A percentile compares a stretch with the other conserved stretches of the same genome.
Conservation (phyloP, 2,113 vertebrate species). For the Spheniscus mendiculus region DNA sequence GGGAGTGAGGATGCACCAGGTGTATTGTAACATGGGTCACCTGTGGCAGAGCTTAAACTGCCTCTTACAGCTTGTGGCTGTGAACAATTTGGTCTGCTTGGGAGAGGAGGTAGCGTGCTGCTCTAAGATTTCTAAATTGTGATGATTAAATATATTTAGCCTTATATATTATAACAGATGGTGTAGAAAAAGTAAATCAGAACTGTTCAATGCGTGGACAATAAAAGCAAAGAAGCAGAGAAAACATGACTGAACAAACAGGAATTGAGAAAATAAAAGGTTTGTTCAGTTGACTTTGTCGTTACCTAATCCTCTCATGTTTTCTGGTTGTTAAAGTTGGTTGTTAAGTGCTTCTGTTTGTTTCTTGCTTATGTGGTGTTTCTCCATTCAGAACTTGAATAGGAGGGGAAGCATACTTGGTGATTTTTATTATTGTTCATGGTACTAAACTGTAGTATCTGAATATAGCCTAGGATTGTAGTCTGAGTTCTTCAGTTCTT, state of each 20-base stretch:
- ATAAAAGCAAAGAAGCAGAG: not conserved
- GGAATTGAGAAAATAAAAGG: not conserved
- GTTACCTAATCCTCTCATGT: not conserved
- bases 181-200: not conserved
- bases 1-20: not conserved
- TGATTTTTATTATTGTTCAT: not conserved
- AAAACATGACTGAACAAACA: not conserved
- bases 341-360: not conserved
- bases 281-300: not conserved
- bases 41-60: not conserved
- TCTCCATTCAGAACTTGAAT: not conserved
- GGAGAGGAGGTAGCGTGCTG: not conserved
- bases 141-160: not conserved
- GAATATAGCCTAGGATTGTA: not conserved
- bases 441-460: not conserved
- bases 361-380: not conserved
- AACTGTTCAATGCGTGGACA: not conserved
- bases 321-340: not conserved
- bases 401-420: not conserved
- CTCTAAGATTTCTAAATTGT: not conserved
- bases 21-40: not conserved
- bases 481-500: not conserved
- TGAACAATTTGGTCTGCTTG: not conserved
- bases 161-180: rapidly evolving
- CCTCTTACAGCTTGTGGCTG: not conserved